These are phyloP conservation scores for Amiota minor DNA, from an alignment of 2,888 invertebrate genomes.

Conservation along the genomic window DNA sequence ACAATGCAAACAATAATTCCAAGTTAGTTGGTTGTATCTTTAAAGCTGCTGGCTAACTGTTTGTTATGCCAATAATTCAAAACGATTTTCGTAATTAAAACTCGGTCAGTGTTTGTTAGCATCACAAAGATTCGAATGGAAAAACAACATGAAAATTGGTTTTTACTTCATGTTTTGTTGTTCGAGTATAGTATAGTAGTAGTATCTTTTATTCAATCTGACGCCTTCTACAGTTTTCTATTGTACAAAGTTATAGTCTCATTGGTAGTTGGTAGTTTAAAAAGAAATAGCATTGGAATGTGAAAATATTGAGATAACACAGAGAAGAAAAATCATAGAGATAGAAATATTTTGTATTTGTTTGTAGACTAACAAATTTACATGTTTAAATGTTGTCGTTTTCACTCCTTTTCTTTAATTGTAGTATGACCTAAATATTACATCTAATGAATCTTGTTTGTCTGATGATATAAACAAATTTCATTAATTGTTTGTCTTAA, in stretches of 20 bases:
- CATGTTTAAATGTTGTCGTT: neutral
- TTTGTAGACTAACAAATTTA: neutral
- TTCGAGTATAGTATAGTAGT: too few species aligned
- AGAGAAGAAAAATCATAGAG: neutral
- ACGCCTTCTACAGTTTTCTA: too few species aligned
- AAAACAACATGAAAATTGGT: constrained; percentile 18
- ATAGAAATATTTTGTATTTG: neutral
- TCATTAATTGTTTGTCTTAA: neutral
- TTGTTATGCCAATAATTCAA: constrained; percentile 41
- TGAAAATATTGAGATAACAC: neutral
- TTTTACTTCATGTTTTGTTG: neutral
- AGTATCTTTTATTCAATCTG: too few species aligned
- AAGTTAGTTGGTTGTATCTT: neutral
- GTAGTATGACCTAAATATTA: neutral
- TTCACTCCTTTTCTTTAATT: neutral
- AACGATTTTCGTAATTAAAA: constrained; percentile 60
- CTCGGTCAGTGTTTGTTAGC: constrained; percentile 55
- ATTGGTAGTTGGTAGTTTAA: neutral
- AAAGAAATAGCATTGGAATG: neutral
- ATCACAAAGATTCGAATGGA: neutral
- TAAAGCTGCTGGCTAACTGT: neutral
- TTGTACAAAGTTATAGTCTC: neutral
- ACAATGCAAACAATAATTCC: neutral
- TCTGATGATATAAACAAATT: neutral
- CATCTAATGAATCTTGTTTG: neutral